phyloP scores from a whole-genome alignment of 2,113 vertebrate species.

The Thinocorus orbignyianus region DNA sequence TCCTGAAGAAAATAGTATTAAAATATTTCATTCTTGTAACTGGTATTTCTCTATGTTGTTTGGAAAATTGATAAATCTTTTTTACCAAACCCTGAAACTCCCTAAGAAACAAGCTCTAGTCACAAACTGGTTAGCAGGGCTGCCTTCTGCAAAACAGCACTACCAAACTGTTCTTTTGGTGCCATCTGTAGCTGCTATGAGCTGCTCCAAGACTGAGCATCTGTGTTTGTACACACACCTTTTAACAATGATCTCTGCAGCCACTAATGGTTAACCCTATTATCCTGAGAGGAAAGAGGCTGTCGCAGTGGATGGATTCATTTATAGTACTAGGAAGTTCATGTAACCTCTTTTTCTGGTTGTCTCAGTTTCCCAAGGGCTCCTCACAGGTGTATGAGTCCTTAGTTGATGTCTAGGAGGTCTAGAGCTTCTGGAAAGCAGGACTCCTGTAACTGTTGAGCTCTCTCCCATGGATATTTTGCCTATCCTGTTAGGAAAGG shows the following conservation, averaged over 20 bases:
- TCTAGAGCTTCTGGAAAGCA: not conserved
- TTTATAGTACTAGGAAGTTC: not conserved
- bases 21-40: not conserved
- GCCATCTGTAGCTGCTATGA: not conserved
- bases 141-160: not conserved
- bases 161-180: not conserved
- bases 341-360: not conserved
- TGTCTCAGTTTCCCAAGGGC: not conserved
- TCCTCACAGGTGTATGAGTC: not conserved
- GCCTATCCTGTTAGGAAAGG: not conserved
- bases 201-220: not conserved
- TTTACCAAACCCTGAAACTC: rapidly evolving
- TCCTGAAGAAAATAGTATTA: not conserved
- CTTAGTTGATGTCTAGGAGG: not conserved
- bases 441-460: not conserved
- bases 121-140: not conserved
- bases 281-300: not conserved
- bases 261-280: not conserved
- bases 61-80: not conserved
- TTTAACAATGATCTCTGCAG: not conserved
- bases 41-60: not conserved
- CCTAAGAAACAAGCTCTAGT: not conserved
- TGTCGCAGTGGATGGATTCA: not conserved
- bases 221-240: not conserved
- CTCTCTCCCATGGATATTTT: not conserved